These are phyloP conservation scores for Anhinga anhinga DNA, from an alignment of 2,113 vertebrate species.

Conservation along the genomic window DNA sequence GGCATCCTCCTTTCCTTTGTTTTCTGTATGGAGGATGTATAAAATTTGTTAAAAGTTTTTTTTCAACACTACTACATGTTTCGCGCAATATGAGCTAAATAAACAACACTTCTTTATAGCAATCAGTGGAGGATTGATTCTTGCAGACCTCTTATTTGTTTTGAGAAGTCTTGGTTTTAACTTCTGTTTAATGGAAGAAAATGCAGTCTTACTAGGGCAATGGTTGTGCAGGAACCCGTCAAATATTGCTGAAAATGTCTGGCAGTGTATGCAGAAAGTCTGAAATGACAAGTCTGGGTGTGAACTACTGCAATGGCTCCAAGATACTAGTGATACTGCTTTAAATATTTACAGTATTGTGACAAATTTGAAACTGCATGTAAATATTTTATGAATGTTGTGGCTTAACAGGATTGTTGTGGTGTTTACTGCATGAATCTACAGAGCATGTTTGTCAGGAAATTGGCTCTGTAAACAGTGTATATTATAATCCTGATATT, in stretches of 20 bases:
- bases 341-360: slow-evolving; percentile 51
- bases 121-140: background rate
- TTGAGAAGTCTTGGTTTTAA: background rate
- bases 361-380: background rate
- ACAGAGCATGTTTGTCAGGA: background rate
- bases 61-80: background rate
- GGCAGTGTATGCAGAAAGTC: background rate
- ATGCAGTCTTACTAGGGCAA: background rate
- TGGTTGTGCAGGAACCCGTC: background rate
- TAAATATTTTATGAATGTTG: slow-evolving; percentile 41
- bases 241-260: background rate
- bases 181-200: background rate
- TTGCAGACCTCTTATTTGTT: background rate
- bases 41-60: background rate
- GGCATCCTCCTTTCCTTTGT: accelerated
- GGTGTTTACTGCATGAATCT: background rate
- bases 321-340: background rate
- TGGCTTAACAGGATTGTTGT: slow-evolving; percentile 14
- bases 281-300: background rate
- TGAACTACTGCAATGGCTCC: background rate
- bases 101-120: background rate
- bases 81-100: background rate
- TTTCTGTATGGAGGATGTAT: background rate
- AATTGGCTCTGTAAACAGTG: background rate
- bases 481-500: background rate